Evolutionary conservation across 2,888 invertebrate genomes (phyloP).

Genomic region (Acleris cristana): DNA sequence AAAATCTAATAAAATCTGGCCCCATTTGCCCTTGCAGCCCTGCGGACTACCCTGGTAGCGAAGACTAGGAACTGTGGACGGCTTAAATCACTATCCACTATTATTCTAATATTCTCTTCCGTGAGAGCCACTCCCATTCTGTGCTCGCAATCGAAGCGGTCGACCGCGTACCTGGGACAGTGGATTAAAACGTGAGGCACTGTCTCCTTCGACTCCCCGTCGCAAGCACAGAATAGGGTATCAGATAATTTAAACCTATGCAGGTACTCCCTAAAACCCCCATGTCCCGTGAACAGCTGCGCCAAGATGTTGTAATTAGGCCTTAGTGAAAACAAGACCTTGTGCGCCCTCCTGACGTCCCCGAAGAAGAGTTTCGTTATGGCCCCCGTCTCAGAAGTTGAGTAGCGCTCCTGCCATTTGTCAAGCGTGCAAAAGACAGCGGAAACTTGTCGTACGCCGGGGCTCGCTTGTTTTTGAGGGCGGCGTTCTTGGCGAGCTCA

Average conservation of each 20-base stretch:
- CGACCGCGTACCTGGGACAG: background rate
- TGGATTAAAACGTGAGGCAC: background rate
- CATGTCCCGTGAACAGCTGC: background rate
- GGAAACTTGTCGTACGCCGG: constrained; percentile 1
- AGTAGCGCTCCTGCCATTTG: background rate
- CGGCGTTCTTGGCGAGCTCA: background rate
- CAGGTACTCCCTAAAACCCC: background rate
- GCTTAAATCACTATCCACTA: background rate
- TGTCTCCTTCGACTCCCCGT: background rate
- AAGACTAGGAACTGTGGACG: background rate
- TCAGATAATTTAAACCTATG: background rate
- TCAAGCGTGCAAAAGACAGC: background rate
- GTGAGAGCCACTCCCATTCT: background rate
- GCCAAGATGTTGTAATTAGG: background rate
- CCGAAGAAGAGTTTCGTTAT: background rate
- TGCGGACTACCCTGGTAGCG: background rate
- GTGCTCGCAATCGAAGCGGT: background rate
- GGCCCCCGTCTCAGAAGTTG: background rate
- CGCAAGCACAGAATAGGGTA: background rate
- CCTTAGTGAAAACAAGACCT: background rate
- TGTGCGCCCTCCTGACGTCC: background rate
- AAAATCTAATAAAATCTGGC: too few relatives aligned
- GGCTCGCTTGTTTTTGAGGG: background rate
- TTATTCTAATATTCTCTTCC: background rate
- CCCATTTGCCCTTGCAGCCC: background rate